Evolutionary conservation across 1,140 invertebrate genomes (phyloP), one percentile per base, ranked within the genome.

Genomic region (Armadillidium nasatum): DNA sequence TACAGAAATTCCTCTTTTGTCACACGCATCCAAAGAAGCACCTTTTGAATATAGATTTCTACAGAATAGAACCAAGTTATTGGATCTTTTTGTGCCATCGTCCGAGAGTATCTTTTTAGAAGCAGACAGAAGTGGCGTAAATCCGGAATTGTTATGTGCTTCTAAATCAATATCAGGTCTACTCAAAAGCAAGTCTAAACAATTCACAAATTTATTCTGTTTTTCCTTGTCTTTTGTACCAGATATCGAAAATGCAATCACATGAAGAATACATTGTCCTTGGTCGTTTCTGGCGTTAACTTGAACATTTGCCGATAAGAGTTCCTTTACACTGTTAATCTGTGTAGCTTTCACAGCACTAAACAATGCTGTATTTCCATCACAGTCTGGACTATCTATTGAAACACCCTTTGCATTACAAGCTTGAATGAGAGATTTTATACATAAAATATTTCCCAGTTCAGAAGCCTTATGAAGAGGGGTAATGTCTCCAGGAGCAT

Each of bases 41-140:
- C 80, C 80, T 15, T 54, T 69, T n/a, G 21, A 22, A 45, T 78
- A 76, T 44, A 81, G 43, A 21, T 81, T 79, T 67, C 46, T 72
- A 60, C 77, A 78, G 21, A 79, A 77, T 15, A 43, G 23, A 43
- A 79, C 43, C 15, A 81, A 73, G 7, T 69, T 45, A 54, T 44
- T 50, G 6, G 50, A 10, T n/a, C 73, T 68, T 22, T 69, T 60
- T 11, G 66, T 67, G 7, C 68, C 68, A 15, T 66, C 44, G 19
- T 33, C 75, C 21, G 50, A 67, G 13, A 50, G 77, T 13, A 81
- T 21, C 66, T 73, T 77, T n/a, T 44, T 60, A 0, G 77, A 75
- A 50, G 80, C 80, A 7, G 69, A 10, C 21, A 69, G 77, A 13
- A 81, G 73, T 44, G 80, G 77, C 9, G 80, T 81, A 44, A 77